These are phyloP conservation scores for Corythucha ciliata DNA, from an alignment of 2,888 invertebrate genomes.

Conservation along the genomic window DNA sequence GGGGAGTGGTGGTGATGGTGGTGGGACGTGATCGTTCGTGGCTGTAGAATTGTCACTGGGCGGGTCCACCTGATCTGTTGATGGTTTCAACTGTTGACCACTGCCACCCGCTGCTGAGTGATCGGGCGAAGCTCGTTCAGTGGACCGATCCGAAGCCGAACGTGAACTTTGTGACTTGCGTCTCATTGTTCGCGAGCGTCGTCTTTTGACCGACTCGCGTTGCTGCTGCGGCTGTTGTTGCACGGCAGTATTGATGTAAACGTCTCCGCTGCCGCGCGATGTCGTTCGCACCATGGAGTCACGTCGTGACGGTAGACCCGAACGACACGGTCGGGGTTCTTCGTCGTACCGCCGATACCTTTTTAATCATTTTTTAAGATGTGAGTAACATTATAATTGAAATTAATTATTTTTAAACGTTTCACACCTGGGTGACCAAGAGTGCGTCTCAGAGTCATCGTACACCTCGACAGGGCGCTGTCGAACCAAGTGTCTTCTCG, in stretches of 20 bases:
- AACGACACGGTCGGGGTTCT: background rate
- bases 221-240: no score
- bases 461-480: slow-evolving; percentile 59
- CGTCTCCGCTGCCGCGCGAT: no score
- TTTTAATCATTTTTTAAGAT: background rate
- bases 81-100: no score
- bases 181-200: slow-evolving; percentile 12
- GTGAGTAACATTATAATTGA: background rate
- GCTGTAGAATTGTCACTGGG: no score
- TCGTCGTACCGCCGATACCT: background rate
- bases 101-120: no score
- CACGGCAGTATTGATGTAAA: no score
- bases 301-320: background rate
- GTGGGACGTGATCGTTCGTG: no score
- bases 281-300: no score
- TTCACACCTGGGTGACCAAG: slow-evolving; percentile 31
- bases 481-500: slow-evolving; percentile 59
- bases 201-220: slow-evolving; percentile 19
- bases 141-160: slow-evolving; percentile 16
- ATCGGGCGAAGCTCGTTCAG: no score
- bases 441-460: slow-evolving; percentile 45
- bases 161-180: slow-evolving; percentile 3
- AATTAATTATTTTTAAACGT: background rate
- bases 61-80: no score
- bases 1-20: no score